Base-by-base conservation (phyloP, 1,140 invertebrate genomes). In the Ephestia elutella region DNA sequence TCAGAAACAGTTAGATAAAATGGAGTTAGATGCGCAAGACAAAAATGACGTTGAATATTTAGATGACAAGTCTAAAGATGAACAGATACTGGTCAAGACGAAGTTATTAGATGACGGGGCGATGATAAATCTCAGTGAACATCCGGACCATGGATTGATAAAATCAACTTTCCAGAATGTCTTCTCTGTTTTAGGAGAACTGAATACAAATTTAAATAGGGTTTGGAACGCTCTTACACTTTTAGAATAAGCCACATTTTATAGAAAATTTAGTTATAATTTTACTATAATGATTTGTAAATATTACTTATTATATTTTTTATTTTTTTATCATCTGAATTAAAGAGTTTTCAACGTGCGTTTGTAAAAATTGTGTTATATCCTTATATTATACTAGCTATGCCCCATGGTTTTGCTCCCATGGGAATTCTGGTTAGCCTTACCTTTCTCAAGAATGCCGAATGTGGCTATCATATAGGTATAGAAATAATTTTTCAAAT, bases 201-300 rank as follows among this genome's bases (percentile, higher is more conserved):
- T 87, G 10, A 87, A 84, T 59, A 75, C 70, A 50, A 78, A 82
- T 54, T 59, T 87, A 13, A 84, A 74, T 55, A 80, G 59, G 32
- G 58, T 81, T 65, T 87, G 79, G 78, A 69, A 66, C 55, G 68
- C 70, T 5, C 60, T 83, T 11, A 80, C 66, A 11, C 30, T 83
- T 21, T 65, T 85, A 35, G 75, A 80, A 44, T 86, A 75, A 72
- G 0, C 15, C 2, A 44, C 10, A 44, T 44, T 15, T 44, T 44
- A 44, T n/a, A 15, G 15, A 15, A 32, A 56, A 58, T 48, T 19
- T 30, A 19, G 20, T 18, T 57, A 32, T n/a, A 17, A 11, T 56
- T 25, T 25, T 56, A 49, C 20, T 20, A 28, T 59, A n/a, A n/a
- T 48, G 17, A 30, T 25, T 56, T 49, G 20, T 20, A 44, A 15